Percentiles rank a stretch among this genome's conserved stretches.
Conservation (phyloP, 2,113 vertebrate species). For the Kryptolebias marmoratus region DNA sequence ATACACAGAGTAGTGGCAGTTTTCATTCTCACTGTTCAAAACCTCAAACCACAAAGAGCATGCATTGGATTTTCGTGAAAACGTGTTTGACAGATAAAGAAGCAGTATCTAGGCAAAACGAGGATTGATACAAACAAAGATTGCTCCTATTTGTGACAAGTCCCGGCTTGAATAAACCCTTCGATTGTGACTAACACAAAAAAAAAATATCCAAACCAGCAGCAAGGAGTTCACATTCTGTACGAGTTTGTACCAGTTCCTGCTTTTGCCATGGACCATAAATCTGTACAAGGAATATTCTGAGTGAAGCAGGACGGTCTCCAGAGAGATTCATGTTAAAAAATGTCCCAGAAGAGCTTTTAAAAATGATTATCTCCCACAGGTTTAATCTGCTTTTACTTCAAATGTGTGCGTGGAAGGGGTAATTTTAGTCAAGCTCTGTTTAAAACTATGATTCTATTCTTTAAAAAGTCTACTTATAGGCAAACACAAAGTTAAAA, state of each 20-base stretch:
- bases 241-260: not conserved
- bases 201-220: not conserved
- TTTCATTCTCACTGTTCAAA: not conserved
- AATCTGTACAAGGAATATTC: not conserved
- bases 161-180: not conserved
- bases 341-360: not conserved
- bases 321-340: not conserved
- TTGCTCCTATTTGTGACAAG: not conserved
- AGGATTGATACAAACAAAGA: not conserved
- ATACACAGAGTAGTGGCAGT: not conserved
- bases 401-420: not conserved
- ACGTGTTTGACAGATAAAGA: not conserved
- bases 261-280: not conserved
- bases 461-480: not conserved
- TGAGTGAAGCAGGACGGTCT: not conserved
- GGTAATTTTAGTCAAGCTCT: not conserved
- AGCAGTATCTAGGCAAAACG: not conserved
- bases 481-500: not conserved
- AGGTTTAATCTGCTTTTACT: not conserved
- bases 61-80: not conserved
- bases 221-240: conserved; percentile 7
- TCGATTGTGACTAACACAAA: not conserved
- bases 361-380: not conserved
- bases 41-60: not conserved
- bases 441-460: not conserved